A percentile compares a stretch with the other conserved stretches of the same genome.
Evolutionary conservation across 2,113 vertebrate genomes (phyloP).

Genomic region (Marcusenius ussheri): DNA sequence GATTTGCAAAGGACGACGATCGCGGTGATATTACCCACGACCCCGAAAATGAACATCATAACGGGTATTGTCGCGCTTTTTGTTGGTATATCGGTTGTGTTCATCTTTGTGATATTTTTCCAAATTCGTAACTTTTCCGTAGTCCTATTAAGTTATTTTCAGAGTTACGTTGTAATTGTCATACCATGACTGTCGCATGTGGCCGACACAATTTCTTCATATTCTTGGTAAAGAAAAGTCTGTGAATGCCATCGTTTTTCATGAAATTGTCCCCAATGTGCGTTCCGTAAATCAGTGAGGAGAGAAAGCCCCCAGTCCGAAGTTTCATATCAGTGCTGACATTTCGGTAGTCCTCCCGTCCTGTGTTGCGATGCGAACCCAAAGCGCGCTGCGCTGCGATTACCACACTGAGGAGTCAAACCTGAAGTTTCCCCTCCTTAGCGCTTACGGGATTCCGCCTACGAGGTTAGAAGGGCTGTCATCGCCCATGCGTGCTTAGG

Average conservation of each 20-base stretch:
- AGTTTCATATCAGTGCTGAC: background rate
- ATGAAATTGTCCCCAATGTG: background rate
- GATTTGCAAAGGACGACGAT: slow-evolving; percentile 89
- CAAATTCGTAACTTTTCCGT: background rate
- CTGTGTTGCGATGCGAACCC: background rate
- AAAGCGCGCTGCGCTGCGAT: background rate
- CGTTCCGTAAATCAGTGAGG: background rate
- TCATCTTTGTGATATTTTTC: background rate
- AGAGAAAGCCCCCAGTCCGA: background rate
- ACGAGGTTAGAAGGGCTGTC: background rate
- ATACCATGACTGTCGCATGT: background rate
- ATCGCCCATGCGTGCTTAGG: background rate
- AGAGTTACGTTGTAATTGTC: background rate
- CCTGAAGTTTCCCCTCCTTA: slow-evolving; percentile 9
- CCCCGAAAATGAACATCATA: slow-evolving; percentile 92
- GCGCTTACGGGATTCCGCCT: slow-evolving; percentile 5
- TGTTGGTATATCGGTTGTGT: slow-evolving; percentile 31
- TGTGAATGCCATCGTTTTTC: background rate
- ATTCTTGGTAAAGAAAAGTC: background rate
- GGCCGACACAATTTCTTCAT: background rate
- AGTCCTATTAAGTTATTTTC: background rate
- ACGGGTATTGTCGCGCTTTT: slow-evolving; percentile 70
- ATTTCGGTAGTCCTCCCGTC: background rate
- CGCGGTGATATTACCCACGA: slow-evolving; percentile 86
- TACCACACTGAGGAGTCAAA: background rate